These are phyloP conservation scores for Cerastis leucographa DNA, from an alignment of 2,888 invertebrate species.

Conservation along the genomic window DNA sequence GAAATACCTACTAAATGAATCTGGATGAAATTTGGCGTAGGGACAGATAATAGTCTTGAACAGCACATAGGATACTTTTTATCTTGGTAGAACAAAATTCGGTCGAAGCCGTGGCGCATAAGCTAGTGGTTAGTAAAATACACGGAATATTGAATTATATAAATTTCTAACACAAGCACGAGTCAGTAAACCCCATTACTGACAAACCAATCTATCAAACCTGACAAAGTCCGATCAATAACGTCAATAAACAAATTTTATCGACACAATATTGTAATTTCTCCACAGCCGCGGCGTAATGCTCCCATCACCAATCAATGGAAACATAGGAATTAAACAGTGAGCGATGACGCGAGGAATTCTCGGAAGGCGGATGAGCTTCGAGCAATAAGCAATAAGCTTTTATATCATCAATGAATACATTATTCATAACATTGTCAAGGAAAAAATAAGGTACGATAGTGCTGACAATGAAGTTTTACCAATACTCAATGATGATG, in stretches of 20 bases:
- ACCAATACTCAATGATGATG: conserved; percentile 55
- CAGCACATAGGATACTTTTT: too few relatives aligned
- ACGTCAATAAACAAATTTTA: conserved; percentile 29
- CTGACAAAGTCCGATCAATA: conserved; percentile 26
- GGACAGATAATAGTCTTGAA: too few relatives aligned
- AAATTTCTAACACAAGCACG: neutral
- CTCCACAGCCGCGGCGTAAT: conserved; percentile 27
- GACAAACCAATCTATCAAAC: conserved; percentile 40
- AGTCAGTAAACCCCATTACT: conserved; percentile 15
- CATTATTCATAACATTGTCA: conserved; percentile 69
- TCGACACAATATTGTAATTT: conserved; percentile 56
- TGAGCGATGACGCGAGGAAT: conserved; percentile 71
- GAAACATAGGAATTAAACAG: conserved; percentile 68
- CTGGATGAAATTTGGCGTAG: too few relatives aligned
- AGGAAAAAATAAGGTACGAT: conserved; percentile 61
- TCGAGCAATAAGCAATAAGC: conserved; percentile 70
- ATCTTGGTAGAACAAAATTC: too few relatives aligned
- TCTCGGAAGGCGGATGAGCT: conserved; percentile 66
- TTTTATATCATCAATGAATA: conserved; percentile 65
- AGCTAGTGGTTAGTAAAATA: neutral
- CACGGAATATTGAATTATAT: neutral
- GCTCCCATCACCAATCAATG: conserved; percentile 65
- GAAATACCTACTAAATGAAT: too few relatives aligned
- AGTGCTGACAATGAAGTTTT: conserved; percentile 56
- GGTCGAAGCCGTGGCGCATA: too few relatives aligned